Percentiles rank a stretch among this genome's conserved stretches.
Evolutionary conservation across 1,140 invertebrate species (phyloP).

Genomic region (Wasmannia auropunctata): DNA sequence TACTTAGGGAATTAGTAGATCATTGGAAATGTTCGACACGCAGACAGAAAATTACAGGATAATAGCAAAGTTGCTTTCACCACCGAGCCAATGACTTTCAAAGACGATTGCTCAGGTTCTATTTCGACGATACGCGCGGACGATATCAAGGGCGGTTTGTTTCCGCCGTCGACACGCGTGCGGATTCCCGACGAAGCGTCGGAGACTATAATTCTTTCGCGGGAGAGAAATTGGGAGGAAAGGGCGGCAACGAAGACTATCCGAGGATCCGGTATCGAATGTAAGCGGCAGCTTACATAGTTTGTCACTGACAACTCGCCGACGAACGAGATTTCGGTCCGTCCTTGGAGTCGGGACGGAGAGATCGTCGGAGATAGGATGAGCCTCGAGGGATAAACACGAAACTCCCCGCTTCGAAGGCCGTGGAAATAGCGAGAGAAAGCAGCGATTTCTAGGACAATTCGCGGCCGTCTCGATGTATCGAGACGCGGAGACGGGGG

Average conservation of each 20-base stretch:
- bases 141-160: slow-evolving; percentile 51
- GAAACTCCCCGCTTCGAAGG: slow-evolving; percentile 6
- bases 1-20: background rate
- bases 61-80: background rate
- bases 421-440: slow-evolving; percentile 36
- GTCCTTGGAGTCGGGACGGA: slow-evolving; percentile 54
- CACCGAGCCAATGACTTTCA: background rate
- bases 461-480: slow-evolving; percentile 52
- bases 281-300: slow-evolving; percentile 53
- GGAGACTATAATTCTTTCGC: slow-evolving; percentile 56
- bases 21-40: background rate
- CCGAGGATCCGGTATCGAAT: slow-evolving; percentile 46
- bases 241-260: slow-evolving; percentile 53
- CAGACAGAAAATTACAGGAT: background rate
- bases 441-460: slow-evolving; percentile 49
- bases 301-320: slow-evolving; percentile 60
- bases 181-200: slow-evolving; percentile 44
- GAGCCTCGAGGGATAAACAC: slow-evolving; percentile 48
- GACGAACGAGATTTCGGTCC: slow-evolving; percentile 52
- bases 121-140: slow-evolving; percentile 38
- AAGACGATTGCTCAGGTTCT: slow-evolving; percentile 23
- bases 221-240: slow-evolving; percentile 48
- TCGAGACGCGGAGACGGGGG: slow-evolving; percentile 36
- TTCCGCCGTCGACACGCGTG: slow-evolving; percentile 47
- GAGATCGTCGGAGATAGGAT: slow-evolving; percentile 56